A percentile compares a stretch with the other conserved stretches of the same genome.
Evolutionary conservation across 2,113 vertebrate species (phyloP).

Genomic region (Noturus placidus): DNA sequence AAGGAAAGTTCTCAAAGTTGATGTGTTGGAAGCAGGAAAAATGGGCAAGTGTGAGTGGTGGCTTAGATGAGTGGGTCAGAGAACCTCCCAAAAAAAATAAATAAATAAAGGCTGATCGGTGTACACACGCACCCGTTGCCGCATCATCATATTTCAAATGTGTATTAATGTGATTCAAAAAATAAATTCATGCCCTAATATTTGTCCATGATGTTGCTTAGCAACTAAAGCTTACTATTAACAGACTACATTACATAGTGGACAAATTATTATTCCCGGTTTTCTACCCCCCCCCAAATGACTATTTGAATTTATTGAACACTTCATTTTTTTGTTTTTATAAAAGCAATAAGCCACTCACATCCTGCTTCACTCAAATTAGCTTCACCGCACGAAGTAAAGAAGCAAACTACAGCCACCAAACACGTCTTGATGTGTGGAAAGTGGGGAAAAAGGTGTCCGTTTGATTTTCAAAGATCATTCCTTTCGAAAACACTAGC

Average conservation of each 20-base stretch:
- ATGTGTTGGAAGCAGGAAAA: no score
- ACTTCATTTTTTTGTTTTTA: neutral
- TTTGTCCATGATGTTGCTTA: neutral
- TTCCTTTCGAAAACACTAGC: neutral
- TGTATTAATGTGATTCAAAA: neutral
- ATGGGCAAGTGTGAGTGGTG: no score
- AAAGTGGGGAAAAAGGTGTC: neutral
- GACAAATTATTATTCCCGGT: neutral
- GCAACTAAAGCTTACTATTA: neutral
- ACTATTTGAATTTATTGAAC: neutral
- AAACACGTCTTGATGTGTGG: neutral
- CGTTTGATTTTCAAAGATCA: neutral
- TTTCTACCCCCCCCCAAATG: no score
- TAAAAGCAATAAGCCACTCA: neutral
- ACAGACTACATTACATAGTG: neutral
- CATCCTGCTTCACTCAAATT: neutral
- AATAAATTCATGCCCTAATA: neutral
- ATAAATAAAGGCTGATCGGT: no score
- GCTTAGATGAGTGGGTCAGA: no score
- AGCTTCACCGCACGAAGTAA: neutral
- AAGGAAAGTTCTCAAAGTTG: no score
- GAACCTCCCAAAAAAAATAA: no score
- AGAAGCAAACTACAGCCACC: neutral
- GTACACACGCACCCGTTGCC: neutral
- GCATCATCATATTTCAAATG: neutral